Evolutionary conservation across 2,888 invertebrate species (phyloP), one percentile per base, ranked within the genome.

Genomic region (Himalopsyche tibetana): DNA sequence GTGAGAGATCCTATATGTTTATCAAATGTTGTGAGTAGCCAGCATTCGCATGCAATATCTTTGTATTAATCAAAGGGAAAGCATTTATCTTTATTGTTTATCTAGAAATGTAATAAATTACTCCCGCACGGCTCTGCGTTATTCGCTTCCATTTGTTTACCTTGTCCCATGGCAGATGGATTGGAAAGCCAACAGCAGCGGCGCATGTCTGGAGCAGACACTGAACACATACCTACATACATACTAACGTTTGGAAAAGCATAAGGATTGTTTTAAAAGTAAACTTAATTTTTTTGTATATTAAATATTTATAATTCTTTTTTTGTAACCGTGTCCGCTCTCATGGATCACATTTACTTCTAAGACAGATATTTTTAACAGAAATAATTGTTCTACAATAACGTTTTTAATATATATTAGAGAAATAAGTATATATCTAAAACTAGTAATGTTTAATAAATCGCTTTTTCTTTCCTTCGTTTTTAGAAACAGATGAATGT

Each of bases 101-200:
- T 86, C 82, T 81, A 56, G 81, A 80, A 80, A 80, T 40, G 80
- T 82, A 84, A 84, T 85, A 84, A 85, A 85, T 87, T 87, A 85
- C 84, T 63, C 83, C 82, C 42, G 84, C 55, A 80, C 79, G 79
- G 79, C 45, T 79, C 63, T 63, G 63, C 80, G 86, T 83, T 86
- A 80, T 82, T 82, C 87, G 83, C 36, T 51, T 82, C 83, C 87
- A 85, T 86, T 84, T 88, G 88, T 88, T 86, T 88, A 86, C 88
- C 87, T 84, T 88, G 88, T 88, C 88, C 86, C 87, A 84, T 91
- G 89, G 91, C 92, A 92, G 92, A 93, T 92, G 93, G 92, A 93
- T 93, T 92, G 92, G 92, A 93, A 92, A 92, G 91, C 92, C 92
- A 93, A 92, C 92, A 92, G 92, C 92, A 42, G 74, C 82, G 85